phyloP scores from a whole-genome alignment of 2,113 vertebrate species.

The Brachyhypopomus occidentalis region DNA sequence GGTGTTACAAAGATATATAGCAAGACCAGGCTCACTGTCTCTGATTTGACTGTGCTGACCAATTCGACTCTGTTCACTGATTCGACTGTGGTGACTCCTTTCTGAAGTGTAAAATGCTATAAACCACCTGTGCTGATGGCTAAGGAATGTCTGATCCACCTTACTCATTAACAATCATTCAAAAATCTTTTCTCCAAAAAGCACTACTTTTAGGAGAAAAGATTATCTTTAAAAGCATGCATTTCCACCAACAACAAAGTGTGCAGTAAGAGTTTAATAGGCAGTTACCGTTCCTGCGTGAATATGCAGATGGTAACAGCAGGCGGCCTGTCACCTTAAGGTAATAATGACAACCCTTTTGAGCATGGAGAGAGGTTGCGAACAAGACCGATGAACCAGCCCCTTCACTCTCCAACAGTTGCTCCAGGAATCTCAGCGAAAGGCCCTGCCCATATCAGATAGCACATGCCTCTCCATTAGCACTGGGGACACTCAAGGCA shows the following conservation, averaged over 20 bases:
- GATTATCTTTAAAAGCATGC: not conserved
- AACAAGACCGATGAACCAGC: not conserved
- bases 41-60: too few species aligned
- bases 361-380: not conserved
- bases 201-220: not conserved
- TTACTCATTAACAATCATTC: not conserved
- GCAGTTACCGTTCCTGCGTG: not conserved
- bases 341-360: not conserved
- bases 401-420: constrained; percentile 36
- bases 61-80: too few species aligned
- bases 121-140: not conserved
- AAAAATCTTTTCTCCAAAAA: too few species aligned
- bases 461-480: constrained; percentile 48
- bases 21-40: too few species aligned
- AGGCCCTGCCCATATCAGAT: constrained; percentile 54
- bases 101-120: not conserved
- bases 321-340: not conserved
- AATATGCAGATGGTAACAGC: not conserved
- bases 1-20: too few species aligned
- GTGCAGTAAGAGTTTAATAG: not conserved
- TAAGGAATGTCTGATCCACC: not conserved
- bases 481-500: constrained; percentile 23
- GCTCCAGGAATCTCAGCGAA: constrained; percentile 49
- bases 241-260: not conserved
- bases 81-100: not conserved